Conservation (phyloP, 2,113 vertebrate genomes). For the Gnathonemus echidnorhynchus region DNA sequence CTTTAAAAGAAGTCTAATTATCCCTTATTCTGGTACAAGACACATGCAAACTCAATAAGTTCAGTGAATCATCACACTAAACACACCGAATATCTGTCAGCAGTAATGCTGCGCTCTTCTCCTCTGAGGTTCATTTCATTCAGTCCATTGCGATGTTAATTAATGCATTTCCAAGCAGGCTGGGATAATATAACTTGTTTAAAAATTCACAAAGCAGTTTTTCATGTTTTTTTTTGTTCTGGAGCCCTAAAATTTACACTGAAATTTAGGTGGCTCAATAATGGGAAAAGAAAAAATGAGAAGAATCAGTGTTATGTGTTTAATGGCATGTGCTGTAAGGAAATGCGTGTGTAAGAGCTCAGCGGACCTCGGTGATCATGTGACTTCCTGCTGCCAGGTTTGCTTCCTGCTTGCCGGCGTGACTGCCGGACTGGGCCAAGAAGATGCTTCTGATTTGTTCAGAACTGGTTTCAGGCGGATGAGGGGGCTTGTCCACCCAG, state of each 20-base stretch:
- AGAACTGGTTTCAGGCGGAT: not conserved
- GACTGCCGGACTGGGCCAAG: not conserved
- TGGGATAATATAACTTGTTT: constrained; percentile 7
- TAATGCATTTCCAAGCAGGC: not conserved
- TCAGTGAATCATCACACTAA: not conserved
- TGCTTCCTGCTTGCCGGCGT: no score
- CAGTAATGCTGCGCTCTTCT: not conserved
- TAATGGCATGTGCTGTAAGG: not conserved
- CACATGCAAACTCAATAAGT: not conserved
- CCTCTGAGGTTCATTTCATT: not conserved
- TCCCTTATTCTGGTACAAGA: not conserved
- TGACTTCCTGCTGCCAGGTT: not conserved
- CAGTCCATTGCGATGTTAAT: not conserved
- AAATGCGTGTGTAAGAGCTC: not conserved
- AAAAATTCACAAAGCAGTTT: not conserved
- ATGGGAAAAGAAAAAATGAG: not conserved
- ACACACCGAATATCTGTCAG: not conserved
- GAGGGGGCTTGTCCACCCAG: not conserved
- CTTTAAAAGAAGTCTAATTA: not conserved
- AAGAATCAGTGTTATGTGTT: not conserved
- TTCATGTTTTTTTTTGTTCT: not conserved
- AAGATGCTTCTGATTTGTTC: not conserved
- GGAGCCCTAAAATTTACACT: not conserved
- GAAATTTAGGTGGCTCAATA: not conserved
- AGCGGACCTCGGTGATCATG: not conserved